Evolutionary conservation across 2,888 invertebrate species (phyloP), one percentile per base, ranked within the genome.

Genomic region (Baccha elongata): DNA sequence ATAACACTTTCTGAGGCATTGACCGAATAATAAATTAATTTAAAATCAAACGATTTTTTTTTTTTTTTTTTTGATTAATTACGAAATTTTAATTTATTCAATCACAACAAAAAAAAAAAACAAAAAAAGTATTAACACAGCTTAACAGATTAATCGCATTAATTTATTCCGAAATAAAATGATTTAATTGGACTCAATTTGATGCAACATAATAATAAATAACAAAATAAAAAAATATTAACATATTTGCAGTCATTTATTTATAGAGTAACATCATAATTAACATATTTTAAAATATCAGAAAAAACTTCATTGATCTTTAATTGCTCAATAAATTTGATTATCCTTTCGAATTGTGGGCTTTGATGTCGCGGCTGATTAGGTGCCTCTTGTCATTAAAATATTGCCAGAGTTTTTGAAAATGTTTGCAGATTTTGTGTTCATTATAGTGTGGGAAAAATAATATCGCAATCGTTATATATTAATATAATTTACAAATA

Each of bases 241-340:
- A n/a, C n/a, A n/a, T n/a, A n/a, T n/a, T n/a, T n/a, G n/a, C n/a
- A n/a, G n/a, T n/a, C n/a, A n/a, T n/a, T n/a, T n/a, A n/a, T n/a
- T n/a, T n/a, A n/a, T n/a, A n/a, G n/a, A n/a, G n/a, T n/a, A n/a
- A n/a, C n/a, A n/a, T n/a, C n/a, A n/a, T n/a, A n/a, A n/a, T n/a
- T n/a, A n/a, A n/a, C n/a, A n/a, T n/a, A n/a, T n/a, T n/a, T n/a
- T n/a, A n/a, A n/a, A n/a, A n/a, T n/a, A n/a, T n/a, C n/a, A 26
- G 52, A 10, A n/a, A 0, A 7, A 52, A n/a, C n/a, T n/a, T 3
- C 26, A 10, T 50, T 40, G 50, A 52, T 35, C 8, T 68, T 52
- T 58, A 52, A 75, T 69, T 62, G n/a, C 26, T 53, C 37, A 68
- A 53, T 74, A 29, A 29, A 19, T 53, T 53, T 67, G 21, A 23